These are phyloP conservation scores for Anastrepha obliqua DNA, from an alignment of 1,140 invertebrate species.

Conservation along the genomic window DNA sequence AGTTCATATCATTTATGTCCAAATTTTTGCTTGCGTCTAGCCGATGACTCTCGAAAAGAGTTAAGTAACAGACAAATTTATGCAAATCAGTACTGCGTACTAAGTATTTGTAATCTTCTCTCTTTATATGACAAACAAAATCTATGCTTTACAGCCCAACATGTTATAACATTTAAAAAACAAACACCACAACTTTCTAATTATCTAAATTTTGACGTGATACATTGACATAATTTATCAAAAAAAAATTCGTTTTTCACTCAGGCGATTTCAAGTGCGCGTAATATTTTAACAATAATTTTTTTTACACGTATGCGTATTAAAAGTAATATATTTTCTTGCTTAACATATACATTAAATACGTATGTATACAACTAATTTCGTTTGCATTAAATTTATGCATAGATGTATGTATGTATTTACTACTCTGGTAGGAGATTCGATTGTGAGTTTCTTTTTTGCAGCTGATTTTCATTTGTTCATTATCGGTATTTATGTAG, in stretches of 20 bases:
- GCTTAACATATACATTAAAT: neutral
- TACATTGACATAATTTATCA: neutral
- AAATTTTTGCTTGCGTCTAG: no score
- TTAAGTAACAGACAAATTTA: no score
- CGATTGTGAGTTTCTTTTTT: constrained; percentile 50
- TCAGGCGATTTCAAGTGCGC: neutral
- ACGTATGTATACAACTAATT: constrained; percentile 5
- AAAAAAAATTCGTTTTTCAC: no score
- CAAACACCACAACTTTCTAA: neutral
- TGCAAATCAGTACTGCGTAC: no score
- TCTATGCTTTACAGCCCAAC: neutral
- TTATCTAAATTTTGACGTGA: neutral
- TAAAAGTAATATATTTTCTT: neutral
- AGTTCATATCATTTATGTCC: no score
- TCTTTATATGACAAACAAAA: neutral
- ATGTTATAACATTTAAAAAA: neutral
- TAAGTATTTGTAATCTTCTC: no score
- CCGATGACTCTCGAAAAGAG: no score
- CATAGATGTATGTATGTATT: constrained; percentile 31
- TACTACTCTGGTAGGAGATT: constrained; percentile 45
- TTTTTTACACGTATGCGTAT: neutral
- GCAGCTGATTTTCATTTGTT: constrained; percentile 51
- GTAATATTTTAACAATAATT: neutral
- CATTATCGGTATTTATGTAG: constrained; percentile 4
- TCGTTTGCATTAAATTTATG: neutral